phyloP scores from a whole-genome alignment of 2,888 invertebrate genomes.

The Drosophila nigricruria region DNA sequence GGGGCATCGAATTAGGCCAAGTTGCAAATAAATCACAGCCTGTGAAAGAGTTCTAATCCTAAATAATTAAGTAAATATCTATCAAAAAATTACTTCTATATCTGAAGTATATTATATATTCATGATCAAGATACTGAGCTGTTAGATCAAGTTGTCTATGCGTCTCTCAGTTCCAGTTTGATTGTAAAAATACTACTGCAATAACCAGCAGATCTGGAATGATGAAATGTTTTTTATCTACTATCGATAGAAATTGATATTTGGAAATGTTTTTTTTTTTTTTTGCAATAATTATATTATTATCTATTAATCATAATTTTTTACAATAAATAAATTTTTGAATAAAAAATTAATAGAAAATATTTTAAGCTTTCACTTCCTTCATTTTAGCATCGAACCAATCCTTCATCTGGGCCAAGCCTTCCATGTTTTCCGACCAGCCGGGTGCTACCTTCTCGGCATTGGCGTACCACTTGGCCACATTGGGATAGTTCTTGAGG shows the following conservation, averaged over 20 bases:
- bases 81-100: too few species aligned
- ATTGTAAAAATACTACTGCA: too few species aligned
- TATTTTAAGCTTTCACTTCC: neutral
- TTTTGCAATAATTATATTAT: neutral
- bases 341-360: neutral
- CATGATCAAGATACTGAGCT: too few species aligned
- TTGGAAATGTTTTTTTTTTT: too few species aligned
- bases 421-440: conserved; percentile 87
- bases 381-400: conserved; percentile 27
- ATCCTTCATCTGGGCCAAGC: conserved; percentile 85
- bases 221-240: neutral
- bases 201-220: too few species aligned
- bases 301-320: neutral
- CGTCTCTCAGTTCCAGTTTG: too few species aligned
- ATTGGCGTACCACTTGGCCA: conserved; percentile 88
- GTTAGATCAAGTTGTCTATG: too few species aligned
- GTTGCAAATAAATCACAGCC: neutral
- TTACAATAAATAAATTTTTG: neutral
- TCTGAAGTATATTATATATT: too few species aligned
- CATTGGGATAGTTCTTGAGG: conserved; percentile 89
- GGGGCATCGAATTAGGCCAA: neutral
- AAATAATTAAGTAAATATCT: too few species aligned
- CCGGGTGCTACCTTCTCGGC: conserved; percentile 87
- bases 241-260: neutral
- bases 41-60: too few species aligned